These are phyloP conservation scores for Pseudomyrmex cubaensis DNA, from an alignment of 1,140 invertebrate genomes.

Conservation along the genomic window DNA sequence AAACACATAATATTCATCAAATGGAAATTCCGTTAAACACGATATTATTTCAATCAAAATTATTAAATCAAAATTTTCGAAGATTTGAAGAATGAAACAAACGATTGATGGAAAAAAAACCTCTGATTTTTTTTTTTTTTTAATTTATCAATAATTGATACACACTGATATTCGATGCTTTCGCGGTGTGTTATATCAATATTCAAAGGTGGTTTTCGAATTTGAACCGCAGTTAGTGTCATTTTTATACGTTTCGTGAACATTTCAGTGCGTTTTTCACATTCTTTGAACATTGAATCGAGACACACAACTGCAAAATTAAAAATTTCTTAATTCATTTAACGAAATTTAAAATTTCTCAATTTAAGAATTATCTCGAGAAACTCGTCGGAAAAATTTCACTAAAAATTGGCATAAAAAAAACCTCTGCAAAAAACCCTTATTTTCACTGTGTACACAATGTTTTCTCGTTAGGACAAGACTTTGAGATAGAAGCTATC, in stretches of 20 bases:
- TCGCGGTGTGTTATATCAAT: too few relatives aligned
- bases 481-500: constrained; percentile 10
- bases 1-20: neutral
- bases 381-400: too few relatives aligned
- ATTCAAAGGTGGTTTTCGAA: too few relatives aligned
- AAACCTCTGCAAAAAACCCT: neutral
- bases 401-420: neutral
- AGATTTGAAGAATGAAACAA: neutral
- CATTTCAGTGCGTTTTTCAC: too few relatives aligned
- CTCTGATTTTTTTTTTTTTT: neutral
- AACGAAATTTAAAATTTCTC: too few relatives aligned
- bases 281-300: too few relatives aligned
- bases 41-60: neutral
- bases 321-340: too few relatives aligned
- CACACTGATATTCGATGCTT: too few relatives aligned
- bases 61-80: neutral
- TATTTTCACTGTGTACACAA: neutral
- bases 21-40: neutral
- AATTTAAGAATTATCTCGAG: too few relatives aligned
- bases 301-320: too few relatives aligned
- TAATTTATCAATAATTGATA: neutral
- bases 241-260: too few relatives aligned
- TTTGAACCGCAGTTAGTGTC: too few relatives aligned
- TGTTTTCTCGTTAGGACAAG: neutral
- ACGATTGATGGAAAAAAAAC: neutral